A percentile compares a stretch with the other conserved stretches of the same genome.
phyloP scores from a whole-genome alignment of 1,140 invertebrate genomes.

The Zaprionus inermis region DNA sequence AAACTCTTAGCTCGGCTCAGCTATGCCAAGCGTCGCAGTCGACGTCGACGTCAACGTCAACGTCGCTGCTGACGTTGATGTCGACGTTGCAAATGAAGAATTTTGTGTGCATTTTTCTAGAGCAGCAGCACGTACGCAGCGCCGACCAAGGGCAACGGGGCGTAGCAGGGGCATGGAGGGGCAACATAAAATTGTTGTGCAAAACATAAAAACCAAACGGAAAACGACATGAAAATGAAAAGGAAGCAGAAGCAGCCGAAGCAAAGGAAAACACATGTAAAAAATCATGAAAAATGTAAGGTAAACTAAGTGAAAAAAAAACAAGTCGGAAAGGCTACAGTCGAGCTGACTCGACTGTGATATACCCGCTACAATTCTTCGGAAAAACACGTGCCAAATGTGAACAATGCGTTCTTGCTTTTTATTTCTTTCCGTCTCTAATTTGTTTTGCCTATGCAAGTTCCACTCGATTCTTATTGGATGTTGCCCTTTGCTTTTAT shows the following conservation, averaged over 20 bases:
- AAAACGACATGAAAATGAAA: slow-evolving; percentile 72
- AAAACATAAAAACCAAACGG: slow-evolving; percentile 78
- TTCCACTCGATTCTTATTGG: too few species aligned
- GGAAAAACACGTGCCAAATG: too few species aligned
- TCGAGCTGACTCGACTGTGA: too few species aligned
- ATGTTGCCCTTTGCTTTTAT: too few species aligned
- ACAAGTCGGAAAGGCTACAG: too few species aligned
- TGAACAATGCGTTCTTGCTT: too few species aligned
- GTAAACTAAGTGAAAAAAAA: slow-evolving; percentile 42
- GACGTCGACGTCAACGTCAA: slow-evolving; percentile 15
- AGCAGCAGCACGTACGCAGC: slow-evolving; percentile 60
- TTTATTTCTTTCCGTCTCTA: too few species aligned
- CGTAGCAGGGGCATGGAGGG: background rate
- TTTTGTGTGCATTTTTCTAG: slow-evolving; percentile 75
- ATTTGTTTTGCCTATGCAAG: too few species aligned
- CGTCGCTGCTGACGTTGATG: slow-evolving; percentile 5
- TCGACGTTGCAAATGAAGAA: slow-evolving; percentile 67
- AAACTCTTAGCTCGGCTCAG: slow-evolving; percentile 59
- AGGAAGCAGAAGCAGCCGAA: background rate
- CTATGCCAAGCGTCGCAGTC: slow-evolving; percentile 18
- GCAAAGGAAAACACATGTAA: slow-evolving; percentile 21
- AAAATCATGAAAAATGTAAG: slow-evolving; percentile 72
- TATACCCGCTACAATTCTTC: too few species aligned
- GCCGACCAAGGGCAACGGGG: slow-evolving; percentile 17
- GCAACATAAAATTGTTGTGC: slow-evolving; percentile 78